Evolutionary conservation across 2,797 vertebrate genomes (phyloP), one percentile per base, ranked within the genome.

Genomic region (Mus spretus): DNA sequence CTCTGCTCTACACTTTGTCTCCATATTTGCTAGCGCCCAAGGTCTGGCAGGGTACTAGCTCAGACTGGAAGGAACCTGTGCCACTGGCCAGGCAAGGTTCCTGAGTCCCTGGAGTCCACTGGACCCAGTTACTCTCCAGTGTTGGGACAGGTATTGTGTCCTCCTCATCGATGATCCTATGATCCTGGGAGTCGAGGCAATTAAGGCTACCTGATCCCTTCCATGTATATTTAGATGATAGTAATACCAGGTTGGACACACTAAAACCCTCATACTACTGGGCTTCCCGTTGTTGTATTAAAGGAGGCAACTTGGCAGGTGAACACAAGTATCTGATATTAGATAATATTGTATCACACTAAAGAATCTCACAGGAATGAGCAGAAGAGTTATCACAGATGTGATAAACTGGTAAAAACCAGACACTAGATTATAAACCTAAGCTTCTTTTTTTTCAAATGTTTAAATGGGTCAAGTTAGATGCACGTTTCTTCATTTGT

Each of bases 401-500:
- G 31, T 44, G 37, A 94, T 81, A 96, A 98, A 96, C 31, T 86
- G 15, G 96, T 77, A 6, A 94, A 98, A 98, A 97, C 96, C 74
- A 90, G 90, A 96, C 12, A 94, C 77, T 82, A 85, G 80, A 96
- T 90, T 47, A 95, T 88, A 95, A 81, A 22, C 44, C 90, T 85
- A 94, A 74, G 83, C 2, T 67, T 34, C 34, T 67, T 13, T 5
- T 70, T 91, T 96, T 83, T 83, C 91, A n/a, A 70, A 96, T 44
- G 53, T 95, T 97, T 94, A 85, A 97, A 98, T 85, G 87, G 96
- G 94, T 98, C 97, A 97, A 97, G 93, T 98, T 98, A 98, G 98
- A 98, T 95, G 78, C 98, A 97, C 97, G 22, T 92, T 97, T 97
- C 84, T 89, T 97, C 95, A 96, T 31, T 97, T 97, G 97, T 98